Base-by-base conservation (phyloP, 2,797 vertebrate species). In the Furcifer pardalis region DNA sequence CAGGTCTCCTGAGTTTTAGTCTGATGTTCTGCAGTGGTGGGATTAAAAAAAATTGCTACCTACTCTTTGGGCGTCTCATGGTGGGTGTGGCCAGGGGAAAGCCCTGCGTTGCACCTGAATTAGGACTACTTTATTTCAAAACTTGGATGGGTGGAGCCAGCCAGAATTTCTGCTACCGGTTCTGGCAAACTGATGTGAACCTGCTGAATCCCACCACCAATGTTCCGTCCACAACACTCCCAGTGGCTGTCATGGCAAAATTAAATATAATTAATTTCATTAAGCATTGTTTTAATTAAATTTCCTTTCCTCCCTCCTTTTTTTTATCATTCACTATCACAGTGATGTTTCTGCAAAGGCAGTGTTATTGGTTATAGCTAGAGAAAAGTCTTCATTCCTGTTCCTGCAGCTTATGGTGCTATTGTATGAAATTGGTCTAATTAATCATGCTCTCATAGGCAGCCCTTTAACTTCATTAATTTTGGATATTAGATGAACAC, bases 401-500 rank as follows among this genome's bases (percentile, higher is more conserved):
- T 65, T n/a, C 27, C 30, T 75, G 77, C 77, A 72, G 12, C 80
- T 90, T 3, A 79, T 74, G 78, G 77, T 60, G 56, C 27, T 10
- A 6, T 80, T 90, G 12, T 30, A 13, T 49, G 63, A 35, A 40
- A 23, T 12, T 56, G 12, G 27, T 27, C 15, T 12, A 73, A 77
- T 60, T 15, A 60, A 44, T 44, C 30, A 46, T 44, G 77, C 17
- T 15, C 15, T n/a, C 9, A 60, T 9, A 32, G 30, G 30, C n/a
- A 65, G 44, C 42, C 17, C 30, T 65, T 44, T 66, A 25, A 21
- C 42, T 44, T 21, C 9, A n/a, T 42, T 21, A 23, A 32, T 25
- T 66, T 5, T 35, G 32, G 10, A 32, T 35, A 35, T 19, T 15
- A 35, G 32, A 32, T 68, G 17, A 35, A 30, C n/a, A 15, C 32